Conservation (phyloP, 2,888 invertebrate genomes). For the Anoplius nigerrimus region DNA sequence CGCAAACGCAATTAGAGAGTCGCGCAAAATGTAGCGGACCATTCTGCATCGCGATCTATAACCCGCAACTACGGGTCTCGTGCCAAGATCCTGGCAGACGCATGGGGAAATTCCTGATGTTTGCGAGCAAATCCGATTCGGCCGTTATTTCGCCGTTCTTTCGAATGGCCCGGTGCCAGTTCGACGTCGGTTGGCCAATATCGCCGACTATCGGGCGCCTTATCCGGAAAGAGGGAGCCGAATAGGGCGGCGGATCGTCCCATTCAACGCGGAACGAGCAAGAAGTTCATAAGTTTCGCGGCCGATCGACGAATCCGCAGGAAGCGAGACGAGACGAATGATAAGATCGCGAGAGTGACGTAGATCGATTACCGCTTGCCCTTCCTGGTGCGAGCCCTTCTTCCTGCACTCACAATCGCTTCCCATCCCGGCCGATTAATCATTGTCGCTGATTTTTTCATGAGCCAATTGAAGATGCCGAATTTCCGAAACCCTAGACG, state of each 20-base stretch:
- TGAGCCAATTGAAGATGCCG: no score
- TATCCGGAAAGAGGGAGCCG: constrained; percentile 1
- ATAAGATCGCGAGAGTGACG: constrained; percentile 36
- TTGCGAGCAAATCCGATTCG: background rate
- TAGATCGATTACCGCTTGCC: constrained; percentile 35
- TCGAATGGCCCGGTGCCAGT: background rate
- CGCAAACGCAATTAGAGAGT: constrained; percentile 27
- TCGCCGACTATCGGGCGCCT: no score
- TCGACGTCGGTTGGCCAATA: no score
- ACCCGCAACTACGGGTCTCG: no score
- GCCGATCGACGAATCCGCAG: constrained; percentile 25
- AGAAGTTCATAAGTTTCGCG: constrained; percentile 23
- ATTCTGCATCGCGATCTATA: constrained; percentile 30
- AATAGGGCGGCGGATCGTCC: background rate
- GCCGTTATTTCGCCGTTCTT: background rate
- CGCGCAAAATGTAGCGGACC: constrained; percentile 25
- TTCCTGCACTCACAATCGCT: no score
- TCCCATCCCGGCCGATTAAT: constrained; percentile 29
- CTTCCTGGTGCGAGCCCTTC: no score
- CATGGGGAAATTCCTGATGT: background rate
- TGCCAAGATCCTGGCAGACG: background rate
- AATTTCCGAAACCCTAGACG: no score
- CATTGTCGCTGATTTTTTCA: no score
- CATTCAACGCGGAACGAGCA: constrained; percentile 10
- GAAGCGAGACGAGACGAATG: constrained; percentile 23